phyloP scores from a whole-genome alignment of 2,113 vertebrate species.

The Ageneiosus marmoratus region DNA sequence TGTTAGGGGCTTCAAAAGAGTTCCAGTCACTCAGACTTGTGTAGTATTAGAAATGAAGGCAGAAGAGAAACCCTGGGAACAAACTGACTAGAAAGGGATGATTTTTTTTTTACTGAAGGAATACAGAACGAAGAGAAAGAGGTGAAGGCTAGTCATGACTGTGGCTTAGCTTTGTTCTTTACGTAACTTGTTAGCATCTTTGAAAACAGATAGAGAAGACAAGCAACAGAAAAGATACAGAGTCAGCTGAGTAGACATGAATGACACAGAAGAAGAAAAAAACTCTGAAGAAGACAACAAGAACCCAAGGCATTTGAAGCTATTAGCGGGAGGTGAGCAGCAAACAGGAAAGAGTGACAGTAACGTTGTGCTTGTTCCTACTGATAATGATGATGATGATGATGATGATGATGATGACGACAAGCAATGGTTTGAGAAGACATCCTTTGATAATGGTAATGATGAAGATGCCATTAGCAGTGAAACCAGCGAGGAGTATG shows the following conservation, averaged over 20 bases:
- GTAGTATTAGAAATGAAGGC: conserved; percentile 12
- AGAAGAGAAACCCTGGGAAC: not conserved
- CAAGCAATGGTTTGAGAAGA: not conserved
- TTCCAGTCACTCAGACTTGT: not conserved
- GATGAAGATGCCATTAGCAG: not conserved
- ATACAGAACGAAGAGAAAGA: not conserved
- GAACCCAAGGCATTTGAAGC: not conserved
- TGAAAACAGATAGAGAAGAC: not conserved
- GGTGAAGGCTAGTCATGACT: not conserved
- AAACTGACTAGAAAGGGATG: not conserved
- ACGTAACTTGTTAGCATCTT: not conserved
- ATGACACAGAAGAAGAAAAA: not conserved
- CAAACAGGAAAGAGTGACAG: not conserved
- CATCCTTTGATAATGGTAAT: not conserved
- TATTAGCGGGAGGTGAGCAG: not conserved
- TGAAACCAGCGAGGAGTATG: conserved; percentile 10
- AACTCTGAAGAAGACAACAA: not conserved
- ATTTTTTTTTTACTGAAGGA: not conserved
- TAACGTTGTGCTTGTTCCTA: not conserved
- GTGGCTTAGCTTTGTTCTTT: conserved; percentile 5
- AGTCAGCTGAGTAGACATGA: not conserved
- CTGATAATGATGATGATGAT: not conserved
- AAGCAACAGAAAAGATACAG: not conserved
- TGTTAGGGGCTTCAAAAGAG: conserved; percentile 8
- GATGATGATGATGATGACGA: not conserved